Evolutionary conservation across 2,888 invertebrate genomes (phyloP).

Genomic region (Dasypogon diadema): DNA sequence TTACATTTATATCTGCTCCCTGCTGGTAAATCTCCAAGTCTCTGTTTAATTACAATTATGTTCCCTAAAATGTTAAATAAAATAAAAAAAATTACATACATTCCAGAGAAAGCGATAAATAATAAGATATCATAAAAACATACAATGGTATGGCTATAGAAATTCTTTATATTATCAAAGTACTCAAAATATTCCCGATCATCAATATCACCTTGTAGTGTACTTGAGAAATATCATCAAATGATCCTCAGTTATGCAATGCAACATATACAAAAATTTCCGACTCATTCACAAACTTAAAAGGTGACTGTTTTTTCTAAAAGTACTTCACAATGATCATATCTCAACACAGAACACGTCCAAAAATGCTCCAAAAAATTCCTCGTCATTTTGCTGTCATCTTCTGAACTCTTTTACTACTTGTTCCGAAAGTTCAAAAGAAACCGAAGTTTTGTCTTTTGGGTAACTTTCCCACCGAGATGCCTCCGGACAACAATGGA

Average conservation of each 20-base stretch:
- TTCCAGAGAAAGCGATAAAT: too few species aligned
- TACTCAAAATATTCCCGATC: too few species aligned
- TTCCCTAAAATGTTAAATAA: too few species aligned
- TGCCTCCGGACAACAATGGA: constrained; percentile 30
- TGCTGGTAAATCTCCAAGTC: too few species aligned
- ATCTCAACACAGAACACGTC: constrained; percentile 29
- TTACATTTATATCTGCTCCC: too few species aligned
- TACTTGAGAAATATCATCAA: constrained; percentile 8
- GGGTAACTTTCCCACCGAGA: constrained; percentile 23
- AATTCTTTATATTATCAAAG: too few species aligned
- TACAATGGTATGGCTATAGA: too few species aligned
- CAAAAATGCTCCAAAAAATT: constrained; percentile 24
- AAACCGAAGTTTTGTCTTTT: constrained; percentile 54
- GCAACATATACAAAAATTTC: neutral
- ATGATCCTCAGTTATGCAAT: constrained; percentile 1
- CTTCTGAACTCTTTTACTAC: constrained; percentile 31
- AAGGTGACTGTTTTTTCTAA: neutral
- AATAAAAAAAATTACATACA: too few species aligned
- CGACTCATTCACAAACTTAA: constrained; percentile 13
- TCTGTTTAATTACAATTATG: too few species aligned
- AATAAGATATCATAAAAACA: too few species aligned
- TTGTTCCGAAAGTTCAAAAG: constrained; percentile 52
- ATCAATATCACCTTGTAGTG: neutral
- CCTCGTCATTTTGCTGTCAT: constrained; percentile 38
- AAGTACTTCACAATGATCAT: constrained; percentile 10